Evolutionary conservation across 2,797 vertebrate genomes (phyloP), one percentile per base, ranked within the genome.

Genomic region (Pteropus rufus): DNA sequence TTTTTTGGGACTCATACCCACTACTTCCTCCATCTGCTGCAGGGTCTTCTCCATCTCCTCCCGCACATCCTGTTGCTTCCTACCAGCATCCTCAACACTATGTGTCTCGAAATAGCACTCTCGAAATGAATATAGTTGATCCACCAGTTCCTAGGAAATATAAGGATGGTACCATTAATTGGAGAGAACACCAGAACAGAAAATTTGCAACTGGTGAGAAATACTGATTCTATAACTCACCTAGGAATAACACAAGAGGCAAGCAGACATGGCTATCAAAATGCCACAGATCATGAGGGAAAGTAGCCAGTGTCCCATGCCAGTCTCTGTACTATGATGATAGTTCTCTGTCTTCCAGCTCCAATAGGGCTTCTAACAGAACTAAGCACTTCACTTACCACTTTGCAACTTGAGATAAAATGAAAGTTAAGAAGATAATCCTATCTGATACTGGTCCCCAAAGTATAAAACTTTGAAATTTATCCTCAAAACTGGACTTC

Each of bases 71-170:
- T 98, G 98, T 31, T 98, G 98, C 97, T 99, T 99, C 91, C 77
- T 98, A 1, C 97, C 98, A 36, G 99, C 99, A 95, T 99, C 98
- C 93, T 99, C 99, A 67, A 99, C 98, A 65, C 98, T 94, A 76
- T 99, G 99, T 24, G 98, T 99, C 97, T 99, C 99, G 82, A 99
- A 99, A 97, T 99, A 99, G 97, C 98, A 98, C 86, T 99, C 99
- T 98, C 99, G 98, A 97, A 99, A 99, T 69, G 97, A 95, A 97
- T 99, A 99, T 9, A 99, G 98, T 31, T 98, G 98, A 97, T 99
- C 99, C 92, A 99, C 99, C 2, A 99, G 98, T 84, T 99, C 99
- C 99, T 99, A 88, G 46, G 34, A 93, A 89, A 34, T 34, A 16
- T 34, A 85, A 73, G 6, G 16, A 93, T 7, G 41, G 14, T 36